Conservation (phyloP, 2,888 invertebrate genomes). For the Coecobrya sp. region DNA sequence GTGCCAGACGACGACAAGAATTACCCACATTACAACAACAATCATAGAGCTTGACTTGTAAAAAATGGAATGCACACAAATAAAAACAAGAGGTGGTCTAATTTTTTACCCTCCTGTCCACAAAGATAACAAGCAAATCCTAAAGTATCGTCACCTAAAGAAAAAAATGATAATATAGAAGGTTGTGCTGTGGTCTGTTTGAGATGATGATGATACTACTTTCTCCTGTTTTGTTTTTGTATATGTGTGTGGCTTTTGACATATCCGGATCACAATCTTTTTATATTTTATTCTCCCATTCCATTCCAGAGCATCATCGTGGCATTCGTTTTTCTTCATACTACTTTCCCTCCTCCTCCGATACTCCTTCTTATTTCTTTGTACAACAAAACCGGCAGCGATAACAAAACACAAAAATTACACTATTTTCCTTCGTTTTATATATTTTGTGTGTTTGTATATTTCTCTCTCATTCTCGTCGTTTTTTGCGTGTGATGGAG, state of each 20-base stretch:
- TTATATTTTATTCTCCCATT: slow-evolving; percentile 40
- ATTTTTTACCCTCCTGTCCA: neutral
- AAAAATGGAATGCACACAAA: slow-evolving; percentile 12
- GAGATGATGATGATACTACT: slow-evolving; percentile 24
- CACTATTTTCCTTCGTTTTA: neutral
- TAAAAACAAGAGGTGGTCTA: slow-evolving; percentile 7
- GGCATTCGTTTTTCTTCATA: slow-evolving; percentile 26
- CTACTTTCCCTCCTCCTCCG: neutral
- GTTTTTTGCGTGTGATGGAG: slow-evolving; percentile 73
- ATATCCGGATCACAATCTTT: slow-evolving; percentile 58
- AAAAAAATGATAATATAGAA: too few species aligned
- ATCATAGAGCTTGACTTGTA: neutral
- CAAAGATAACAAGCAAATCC: slow-evolving; percentile 32
- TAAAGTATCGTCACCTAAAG: neutral
- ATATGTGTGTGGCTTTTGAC: slow-evolving; percentile 39
- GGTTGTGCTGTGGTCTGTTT: neutral
- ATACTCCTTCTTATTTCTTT: neutral
- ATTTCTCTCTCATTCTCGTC: slow-evolving; percentile 10
- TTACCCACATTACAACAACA: slow-evolving; percentile 31
- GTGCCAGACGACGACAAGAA: slow-evolving; percentile 13
- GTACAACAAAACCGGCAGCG: slow-evolving; percentile 8
- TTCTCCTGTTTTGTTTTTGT: slow-evolving; percentile 4
- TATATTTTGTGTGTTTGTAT: neutral
- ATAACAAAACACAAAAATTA: slow-evolving; percentile 15
- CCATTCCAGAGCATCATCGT: neutral